These are phyloP conservation scores for Cecidostiba fungosa DNA, from an alignment of 2,888 invertebrate species.

Conservation along the genomic window DNA sequence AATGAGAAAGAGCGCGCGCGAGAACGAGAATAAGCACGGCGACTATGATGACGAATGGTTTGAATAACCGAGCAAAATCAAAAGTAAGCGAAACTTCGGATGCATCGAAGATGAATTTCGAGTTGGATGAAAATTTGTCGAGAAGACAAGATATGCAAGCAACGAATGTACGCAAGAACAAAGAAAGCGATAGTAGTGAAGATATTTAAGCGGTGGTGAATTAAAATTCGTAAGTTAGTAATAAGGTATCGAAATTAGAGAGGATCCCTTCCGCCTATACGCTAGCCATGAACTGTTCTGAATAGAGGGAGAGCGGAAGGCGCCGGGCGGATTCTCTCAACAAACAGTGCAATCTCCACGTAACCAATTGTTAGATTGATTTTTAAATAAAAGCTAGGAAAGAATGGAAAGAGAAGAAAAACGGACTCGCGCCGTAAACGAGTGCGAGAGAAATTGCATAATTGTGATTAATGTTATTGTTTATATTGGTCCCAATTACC, in stretches of 20 bases:
- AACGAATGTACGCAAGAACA: conserved; percentile 69
- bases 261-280: conserved; percentile 68
- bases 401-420: conserved; percentile 53
- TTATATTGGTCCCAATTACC: conserved; percentile 71
- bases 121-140: background rate
- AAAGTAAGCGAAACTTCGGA: conserved; percentile 57
- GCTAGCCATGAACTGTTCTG: conserved; percentile 34
- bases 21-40: conserved; percentile 58
- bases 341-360: conserved; percentile 78
- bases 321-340: conserved; percentile 66
- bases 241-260: conserved; percentile 70
- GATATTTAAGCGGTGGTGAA: conserved; percentile 38
- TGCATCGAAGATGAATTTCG: background rate
- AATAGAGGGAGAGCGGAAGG: conserved; percentile 61
- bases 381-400: conserved; percentile 75
- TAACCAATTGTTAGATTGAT: conserved; percentile 78
- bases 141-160: conserved; percentile 64
- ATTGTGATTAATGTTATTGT: conserved; percentile 80
- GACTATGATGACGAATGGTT: conserved; percentile 50
- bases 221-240: conserved; percentile 56
- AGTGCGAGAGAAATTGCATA: conserved; percentile 75
- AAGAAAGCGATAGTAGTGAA: conserved; percentile 30
- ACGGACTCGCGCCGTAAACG: conserved; percentile 65
- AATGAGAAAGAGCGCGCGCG: conserved; percentile 42
- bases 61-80: conserved; percentile 68